Conservation (phyloP, 2,113 vertebrate species). For the Mionectes macconnelli region DNA sequence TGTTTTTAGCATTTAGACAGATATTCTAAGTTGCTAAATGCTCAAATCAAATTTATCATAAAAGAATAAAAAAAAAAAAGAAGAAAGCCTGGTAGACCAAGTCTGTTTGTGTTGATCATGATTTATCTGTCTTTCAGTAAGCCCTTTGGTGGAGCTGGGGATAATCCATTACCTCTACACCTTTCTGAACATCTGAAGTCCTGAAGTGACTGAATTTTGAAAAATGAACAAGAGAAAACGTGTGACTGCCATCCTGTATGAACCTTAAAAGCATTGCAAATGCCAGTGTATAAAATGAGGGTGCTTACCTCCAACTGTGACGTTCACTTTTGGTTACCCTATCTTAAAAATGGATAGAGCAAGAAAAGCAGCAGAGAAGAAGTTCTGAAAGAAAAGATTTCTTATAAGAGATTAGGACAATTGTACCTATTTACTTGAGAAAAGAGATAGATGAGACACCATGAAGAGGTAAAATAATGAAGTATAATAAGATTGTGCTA, state of each 20-base stretch:
- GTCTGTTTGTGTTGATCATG: constrained; percentile 9
- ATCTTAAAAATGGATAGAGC: neutral
- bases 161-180: neutral
- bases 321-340: neutral
- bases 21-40: neutral
- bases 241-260: neutral
- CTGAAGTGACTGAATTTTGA: constrained; percentile 21
- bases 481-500: neutral
- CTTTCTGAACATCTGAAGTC: constrained; percentile 14
- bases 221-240: neutral
- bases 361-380: neutral
- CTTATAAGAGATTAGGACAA: neutral
- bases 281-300: neutral
- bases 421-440: neutral
- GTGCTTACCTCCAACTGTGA: neutral
- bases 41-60: neutral
- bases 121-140: constrained; percentile 22
- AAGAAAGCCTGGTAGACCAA: neutral
- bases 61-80: neutral
- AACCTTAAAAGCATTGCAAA: neutral
- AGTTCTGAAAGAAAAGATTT: neutral
- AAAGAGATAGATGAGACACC: neutral
- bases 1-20: neutral
- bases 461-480: neutral
- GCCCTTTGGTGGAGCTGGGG: neutral